A percentile compares a stretch with the other conserved stretches of the same genome.
These are phyloP conservation scores for Karalla daura DNA, from an alignment of 2,797 vertebrate genomes.

Conservation along the genomic window DNA sequence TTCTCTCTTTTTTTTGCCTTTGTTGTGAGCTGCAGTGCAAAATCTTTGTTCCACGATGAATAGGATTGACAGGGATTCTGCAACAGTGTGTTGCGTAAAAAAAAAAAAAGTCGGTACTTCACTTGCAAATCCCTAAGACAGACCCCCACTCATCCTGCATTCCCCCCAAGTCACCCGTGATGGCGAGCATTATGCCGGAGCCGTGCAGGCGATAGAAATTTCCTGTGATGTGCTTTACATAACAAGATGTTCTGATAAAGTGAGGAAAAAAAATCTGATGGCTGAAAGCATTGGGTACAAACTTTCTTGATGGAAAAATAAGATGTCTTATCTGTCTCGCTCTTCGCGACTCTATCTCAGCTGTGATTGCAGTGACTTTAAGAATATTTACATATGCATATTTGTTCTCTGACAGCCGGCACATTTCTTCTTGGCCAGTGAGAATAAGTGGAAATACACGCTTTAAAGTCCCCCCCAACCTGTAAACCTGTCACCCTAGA, in stretches of 20 bases:
- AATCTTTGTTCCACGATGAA: conserved; percentile 71
- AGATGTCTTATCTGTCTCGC: conserved; percentile 33
- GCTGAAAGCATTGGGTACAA: conserved; percentile 21
- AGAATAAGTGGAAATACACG: conserved; percentile 26
- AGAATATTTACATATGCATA: conserved; percentile 49
- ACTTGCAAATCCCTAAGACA: conserved; percentile 63
- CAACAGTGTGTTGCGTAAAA: conserved; percentile 57
- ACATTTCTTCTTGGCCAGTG: conserved; percentile 21
- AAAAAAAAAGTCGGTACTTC: conserved; percentile 53
- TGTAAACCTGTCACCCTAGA: conserved; percentile 44
- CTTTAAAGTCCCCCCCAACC: conserved; percentile 36
- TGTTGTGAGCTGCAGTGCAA: conserved; percentile 58
- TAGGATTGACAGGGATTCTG: conserved; percentile 65
- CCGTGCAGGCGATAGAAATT: conserved; percentile 52
- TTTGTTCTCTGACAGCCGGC: conserved; percentile 17
- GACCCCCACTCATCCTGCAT: conserved; percentile 39
- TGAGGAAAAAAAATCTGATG: conserved; percentile 11
- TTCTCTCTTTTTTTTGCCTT: conserved; percentile 57
- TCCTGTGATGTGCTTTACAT: conserved; percentile 58
- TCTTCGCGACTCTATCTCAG: conserved; percentile 39
- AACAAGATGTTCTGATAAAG: conserved; percentile 51
- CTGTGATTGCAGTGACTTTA: conserved; percentile 24
- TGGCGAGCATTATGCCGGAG: conserved; percentile 47
- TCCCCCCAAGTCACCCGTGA: conserved; percentile 47
- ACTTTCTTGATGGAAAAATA: conserved; percentile 42